Evolutionary conservation across 2,113 vertebrate species (phyloP), one percentile per base, ranked within the genome.

Genomic region (Todiramphus saurophagus): DNA sequence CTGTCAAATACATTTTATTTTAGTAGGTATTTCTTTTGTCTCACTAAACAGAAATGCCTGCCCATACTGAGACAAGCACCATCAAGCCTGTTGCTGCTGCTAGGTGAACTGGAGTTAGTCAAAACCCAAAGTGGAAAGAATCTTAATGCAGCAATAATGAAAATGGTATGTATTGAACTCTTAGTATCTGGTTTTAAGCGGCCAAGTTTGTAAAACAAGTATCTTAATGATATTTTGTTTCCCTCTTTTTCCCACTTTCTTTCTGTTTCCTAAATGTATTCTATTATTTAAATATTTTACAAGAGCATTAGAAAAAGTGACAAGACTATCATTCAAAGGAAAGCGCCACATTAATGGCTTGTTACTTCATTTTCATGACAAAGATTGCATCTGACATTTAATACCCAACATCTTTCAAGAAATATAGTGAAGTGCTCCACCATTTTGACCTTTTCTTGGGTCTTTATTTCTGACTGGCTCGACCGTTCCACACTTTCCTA

Each of bases 361-460:
- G 90, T 95, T 97, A 88, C 81, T 92, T 92, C 81, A 93, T 97
- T 97, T 96, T 94, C 86, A 83, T 94, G 86, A 96, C 91, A 95
- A 97, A 97, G 90, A 96, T 91, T 96, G 60, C 72, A 90, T 69
- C 90, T 95, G 95, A 95, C 91, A 93, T 97, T 95, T 96, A 95
- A 97, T 95, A 95, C 53, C 44, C 63, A 82, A 53, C 41, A 63
- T 86, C 63, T 93, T 93, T 92, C 91, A 87, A 82, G 90, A 93
- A 91, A 96, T 90, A 96, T 28, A 93, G 83, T 85, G 74, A 96
- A 89, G 44, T 76, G 58, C 72, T 89, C 90, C 64, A 91, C 67
- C 41, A 89, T 83, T 89, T 91, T 97, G 94, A 93, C 88, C 93
- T 96, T 97, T 94, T 78, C 70, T 89, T 50, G 13, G 51, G 24